Base-by-base conservation (phyloP, 2,888 invertebrate genomes). In the Drosophila monieri region DNA sequence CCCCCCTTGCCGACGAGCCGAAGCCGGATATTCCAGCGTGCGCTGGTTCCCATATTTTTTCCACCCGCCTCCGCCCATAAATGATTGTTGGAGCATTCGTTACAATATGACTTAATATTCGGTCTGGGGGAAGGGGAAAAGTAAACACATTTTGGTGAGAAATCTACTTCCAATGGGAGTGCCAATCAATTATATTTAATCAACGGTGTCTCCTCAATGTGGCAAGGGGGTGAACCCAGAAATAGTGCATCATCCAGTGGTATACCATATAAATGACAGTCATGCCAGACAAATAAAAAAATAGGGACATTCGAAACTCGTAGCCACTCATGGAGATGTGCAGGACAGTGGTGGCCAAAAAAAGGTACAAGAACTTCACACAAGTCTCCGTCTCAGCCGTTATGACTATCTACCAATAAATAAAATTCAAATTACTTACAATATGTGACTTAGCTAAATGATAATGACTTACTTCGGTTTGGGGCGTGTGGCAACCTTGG, bases 301-400 rank as follows among this genome's bases (percentile, higher is more conserved):
- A 62, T 0, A 85, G 67, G 0, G 80, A 85, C 6, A 66, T 51
- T 8, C 79, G 75, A 47, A 78, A 75, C 60, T 85, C 75, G 51
- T 68, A 56, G 6, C 67, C 71, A 44, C 73, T 67, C 74, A 80
- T 74, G 12, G 78, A 67, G 8, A 80, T 47, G 21, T 81, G 75
- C 0, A 78, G 27, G 0, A 69, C 15, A 2, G 25, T 56, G 4
- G 27, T 46, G 4, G 52, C 0, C 6, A 78, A 41, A n/a, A 73
- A 53, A 32, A 67, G 14, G 4, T 49, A 1, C 0, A 62, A 23
- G 15, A 71, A 80, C 0, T 46, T 4, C 8, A 12, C 14, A 1
- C 41, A 6, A 1, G 72, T 73, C 3, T 35, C 49, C 1, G 76
- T 14, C 0, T 30, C 21, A 3, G 57, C 39, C 0, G 76, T 55